These are phyloP conservation scores for Paraescarpia echinospica DNA, from an alignment of 1,140 invertebrate genomes.

Conservation along the genomic window DNA sequence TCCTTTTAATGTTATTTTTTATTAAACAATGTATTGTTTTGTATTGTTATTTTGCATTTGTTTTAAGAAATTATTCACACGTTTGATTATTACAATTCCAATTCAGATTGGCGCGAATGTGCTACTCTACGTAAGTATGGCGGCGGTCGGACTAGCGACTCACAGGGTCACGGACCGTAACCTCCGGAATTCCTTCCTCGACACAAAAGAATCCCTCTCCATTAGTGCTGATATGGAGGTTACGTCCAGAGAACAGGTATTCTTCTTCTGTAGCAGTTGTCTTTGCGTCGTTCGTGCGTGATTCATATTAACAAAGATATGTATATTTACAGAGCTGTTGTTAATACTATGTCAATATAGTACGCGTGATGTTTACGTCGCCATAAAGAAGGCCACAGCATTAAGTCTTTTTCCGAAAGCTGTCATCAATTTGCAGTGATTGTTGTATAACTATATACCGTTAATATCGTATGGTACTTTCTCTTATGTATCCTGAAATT, in stretches of 20 bases:
- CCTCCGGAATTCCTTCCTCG: slow-evolving; percentile 83
- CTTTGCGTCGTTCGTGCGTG: slow-evolving; percentile 32
- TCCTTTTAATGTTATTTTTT: too few relatives aligned
- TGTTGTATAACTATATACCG: too few relatives aligned
- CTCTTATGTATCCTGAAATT: too few relatives aligned
- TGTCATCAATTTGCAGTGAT: too few relatives aligned
- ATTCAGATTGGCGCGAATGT: slow-evolving; percentile 70
- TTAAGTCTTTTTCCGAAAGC: too few relatives aligned
- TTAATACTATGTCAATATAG: too few relatives aligned
- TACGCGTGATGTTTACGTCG: too few relatives aligned
- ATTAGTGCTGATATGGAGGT: slow-evolving; percentile 91
- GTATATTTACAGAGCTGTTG: slow-evolving; percentile 2
- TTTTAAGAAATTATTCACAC: not conserved
- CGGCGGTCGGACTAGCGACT: slow-evolving; percentile 71
- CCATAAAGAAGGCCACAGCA: too few relatives aligned
- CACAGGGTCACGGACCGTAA: slow-evolving; percentile 83
- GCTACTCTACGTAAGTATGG: slow-evolving; percentile 71
- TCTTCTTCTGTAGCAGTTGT: too few relatives aligned
- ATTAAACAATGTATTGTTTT: too few relatives aligned
- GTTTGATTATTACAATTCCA: slow-evolving; percentile 44
- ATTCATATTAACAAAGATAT: not conserved
- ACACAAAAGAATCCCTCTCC: slow-evolving; percentile 87
- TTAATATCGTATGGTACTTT: too few relatives aligned
- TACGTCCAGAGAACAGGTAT: slow-evolving; percentile 85
- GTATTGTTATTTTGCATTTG: too few relatives aligned